Evolutionary conservation across 2,888 invertebrate species (phyloP).

Genomic region (Trichopria drosophilae): DNA sequence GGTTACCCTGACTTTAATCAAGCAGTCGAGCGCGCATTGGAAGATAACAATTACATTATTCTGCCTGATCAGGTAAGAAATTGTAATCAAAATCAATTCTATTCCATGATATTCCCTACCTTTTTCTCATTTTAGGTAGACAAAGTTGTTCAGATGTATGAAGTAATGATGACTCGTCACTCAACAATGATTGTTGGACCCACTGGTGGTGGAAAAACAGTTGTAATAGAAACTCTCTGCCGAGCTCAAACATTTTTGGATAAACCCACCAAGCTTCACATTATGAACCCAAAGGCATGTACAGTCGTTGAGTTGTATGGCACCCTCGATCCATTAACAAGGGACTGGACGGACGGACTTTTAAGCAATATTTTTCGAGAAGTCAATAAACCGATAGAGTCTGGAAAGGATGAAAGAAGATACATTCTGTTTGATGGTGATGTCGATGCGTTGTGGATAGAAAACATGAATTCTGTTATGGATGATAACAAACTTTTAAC

Average conservation of each 20-base stretch:
- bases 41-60: slow-evolving; percentile 70
- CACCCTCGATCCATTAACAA: slow-evolving; percentile 78
- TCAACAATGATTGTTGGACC: slow-evolving; percentile 91
- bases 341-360: slow-evolving; percentile 93
- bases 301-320: slow-evolving; percentile 90
- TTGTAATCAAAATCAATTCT: background rate
- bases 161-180: slow-evolving; percentile 93
- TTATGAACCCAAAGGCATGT: slow-evolving; percentile 88
- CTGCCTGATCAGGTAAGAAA: slow-evolving; percentile 68
- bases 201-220: slow-evolving; percentile 89
- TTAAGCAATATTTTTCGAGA: slow-evolving; percentile 89
- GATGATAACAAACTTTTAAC: slow-evolving; percentile 90
- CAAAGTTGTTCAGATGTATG: slow-evolving; percentile 88
- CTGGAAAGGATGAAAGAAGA: slow-evolving; percentile 69
- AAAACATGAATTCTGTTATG: slow-evolving; percentile 97
- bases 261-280: slow-evolving; percentile 75
- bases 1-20: slow-evolving; percentile 85
- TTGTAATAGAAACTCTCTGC: slow-evolving; percentile 74
- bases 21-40: slow-evolving; percentile 72
- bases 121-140: slow-evolving; percentile 65
- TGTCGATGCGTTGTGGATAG: slow-evolving; percentile 93
- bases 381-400: slow-evolving; percentile 74
- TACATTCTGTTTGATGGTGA: slow-evolving; percentile 93
- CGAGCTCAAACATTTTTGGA: slow-evolving; percentile 78
- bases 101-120: background rate